Evolutionary conservation across 2,113 vertebrate genomes (phyloP), one percentile per base, ranked within the genome.

Genomic region (Fukomys damarensis): DNA sequence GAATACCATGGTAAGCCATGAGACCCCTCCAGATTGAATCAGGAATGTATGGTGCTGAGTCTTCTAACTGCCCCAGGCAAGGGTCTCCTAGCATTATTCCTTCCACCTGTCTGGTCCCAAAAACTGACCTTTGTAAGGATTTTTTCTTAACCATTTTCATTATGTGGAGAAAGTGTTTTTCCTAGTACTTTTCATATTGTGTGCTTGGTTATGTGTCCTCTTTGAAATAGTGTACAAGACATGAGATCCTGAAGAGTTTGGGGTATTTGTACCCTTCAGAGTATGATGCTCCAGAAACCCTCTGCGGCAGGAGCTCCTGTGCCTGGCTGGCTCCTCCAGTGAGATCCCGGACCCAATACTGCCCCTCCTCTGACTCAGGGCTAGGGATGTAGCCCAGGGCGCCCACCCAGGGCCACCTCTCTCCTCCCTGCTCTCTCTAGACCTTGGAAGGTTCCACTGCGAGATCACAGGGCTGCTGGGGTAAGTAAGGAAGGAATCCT

Each of bases 281-380:
- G 58, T 52, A 66, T 10, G 32, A 1, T 76, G 38, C 4, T 43
- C 58, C 38, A 61, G 61, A 77, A n/a, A 11, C n/a, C 19, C 4
- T 32, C 30, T 3, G 6, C 10, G 24, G 2, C 72, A 7, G 4
- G 58, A 54, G 14, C 28, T 41, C 13, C 70, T 54, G 32, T 28
- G 30, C 32, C 61, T 58, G 28, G 38, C 61, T 2, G 1, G 16
- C n/a, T 30, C 19, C 5, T 2, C 19, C 24, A 5, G 13, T 43
- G 63, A n/a, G 3, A 32, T 4, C 38, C 41, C 0, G 12, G 80
- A 6, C 76, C 49, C 35, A 0, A 0, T 1, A 1, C 41, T 30
- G 0, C 0, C 11, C 11, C 16, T 70, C 61, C 63, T 12, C 35
- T 2, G 5, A 17, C 2, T 12, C 81, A 4, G 19, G n/a, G 26